Evolutionary conservation across 2,113 vertebrate genomes (phyloP).

Genomic region (Falcunculus frontatus): DNA sequence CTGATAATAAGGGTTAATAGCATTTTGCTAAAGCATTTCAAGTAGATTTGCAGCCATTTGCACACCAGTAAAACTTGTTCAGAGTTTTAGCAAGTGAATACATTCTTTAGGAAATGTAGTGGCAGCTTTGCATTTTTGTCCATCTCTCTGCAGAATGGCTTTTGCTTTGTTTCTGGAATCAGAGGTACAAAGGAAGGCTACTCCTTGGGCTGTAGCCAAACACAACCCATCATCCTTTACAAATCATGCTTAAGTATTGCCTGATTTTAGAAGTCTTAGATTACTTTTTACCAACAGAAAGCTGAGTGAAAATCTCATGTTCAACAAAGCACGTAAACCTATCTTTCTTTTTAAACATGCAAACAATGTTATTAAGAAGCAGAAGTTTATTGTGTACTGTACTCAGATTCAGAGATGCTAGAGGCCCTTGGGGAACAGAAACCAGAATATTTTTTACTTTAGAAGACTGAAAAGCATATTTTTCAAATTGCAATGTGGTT

Average conservation of each 20-base stretch:
- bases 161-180: not conserved
- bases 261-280: not conserved
- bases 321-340: not conserved
- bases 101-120: not conserved
- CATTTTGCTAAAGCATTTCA: not conserved
- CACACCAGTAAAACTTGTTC: not conserved
- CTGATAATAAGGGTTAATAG: not conserved
- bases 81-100: not conserved
- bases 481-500: not conserved
- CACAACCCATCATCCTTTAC: not conserved
- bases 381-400: not conserved
- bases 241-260: not conserved
- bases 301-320: not conserved
- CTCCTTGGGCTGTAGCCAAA: not conserved
- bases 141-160: not conserved
- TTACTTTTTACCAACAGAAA: not conserved
- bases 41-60: not conserved
- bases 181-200: not conserved
- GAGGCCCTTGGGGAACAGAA: not conserved
- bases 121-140: not conserved
- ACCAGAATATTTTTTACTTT: not conserved
- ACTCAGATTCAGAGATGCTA: not conserved
- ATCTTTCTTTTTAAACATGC: not conserved
- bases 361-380: not conserved
- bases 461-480: not conserved